These are phyloP conservation scores for Dissostichus mawsoni DNA, from an alignment of 2,113 vertebrate species.

Conservation along the genomic window DNA sequence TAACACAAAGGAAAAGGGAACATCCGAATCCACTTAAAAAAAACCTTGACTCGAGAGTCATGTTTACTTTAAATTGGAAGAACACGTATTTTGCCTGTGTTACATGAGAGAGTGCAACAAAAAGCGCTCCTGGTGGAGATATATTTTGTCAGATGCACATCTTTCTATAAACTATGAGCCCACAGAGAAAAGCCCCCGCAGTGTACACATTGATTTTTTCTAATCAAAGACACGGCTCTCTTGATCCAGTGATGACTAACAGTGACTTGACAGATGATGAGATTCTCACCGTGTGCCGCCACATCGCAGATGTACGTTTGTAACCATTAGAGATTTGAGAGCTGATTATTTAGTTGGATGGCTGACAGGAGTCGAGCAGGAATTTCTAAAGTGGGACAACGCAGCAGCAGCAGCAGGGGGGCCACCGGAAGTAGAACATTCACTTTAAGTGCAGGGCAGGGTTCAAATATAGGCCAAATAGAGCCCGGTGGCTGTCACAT, in stretches of 20 bases:
- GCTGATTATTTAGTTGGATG: conserved; percentile 49
- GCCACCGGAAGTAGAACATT: conserved; percentile 37
- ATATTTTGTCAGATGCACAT: conserved; percentile 67
- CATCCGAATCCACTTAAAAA: conserved; percentile 11
- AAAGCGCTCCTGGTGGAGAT: conserved; percentile 31
- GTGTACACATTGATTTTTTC: conserved; percentile 70
- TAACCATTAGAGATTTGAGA: conserved; percentile 53
- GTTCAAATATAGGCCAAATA: conserved; percentile 56
- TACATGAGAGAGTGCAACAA: conserved; percentile 49
- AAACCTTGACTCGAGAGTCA: conserved; percentile 40
- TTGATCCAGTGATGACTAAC: conserved; percentile 72
- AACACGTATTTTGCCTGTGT: conserved; percentile 18
- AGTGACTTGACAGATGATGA: conserved; percentile 65
- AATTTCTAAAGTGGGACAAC: conserved; percentile 60
- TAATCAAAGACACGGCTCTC: conserved; percentile 66
- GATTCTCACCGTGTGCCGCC: conserved; percentile 40
- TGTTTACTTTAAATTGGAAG: conserved; percentile 39
- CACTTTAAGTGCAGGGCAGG: conserved; percentile 42
- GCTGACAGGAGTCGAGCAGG: conserved; percentile 54
- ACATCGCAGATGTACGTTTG: conserved; percentile 39
- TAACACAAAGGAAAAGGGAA: conserved; percentile 15
- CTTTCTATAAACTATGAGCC: conserved; percentile 52
- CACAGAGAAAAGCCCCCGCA: conserved; percentile 72
- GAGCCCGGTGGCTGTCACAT: conserved; percentile 40
- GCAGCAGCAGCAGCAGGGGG: conserved; percentile 21